Evolutionary conservation across 2,113 vertebrate genomes (phyloP).

Genomic region (Semnopithecus entellus): DNA sequence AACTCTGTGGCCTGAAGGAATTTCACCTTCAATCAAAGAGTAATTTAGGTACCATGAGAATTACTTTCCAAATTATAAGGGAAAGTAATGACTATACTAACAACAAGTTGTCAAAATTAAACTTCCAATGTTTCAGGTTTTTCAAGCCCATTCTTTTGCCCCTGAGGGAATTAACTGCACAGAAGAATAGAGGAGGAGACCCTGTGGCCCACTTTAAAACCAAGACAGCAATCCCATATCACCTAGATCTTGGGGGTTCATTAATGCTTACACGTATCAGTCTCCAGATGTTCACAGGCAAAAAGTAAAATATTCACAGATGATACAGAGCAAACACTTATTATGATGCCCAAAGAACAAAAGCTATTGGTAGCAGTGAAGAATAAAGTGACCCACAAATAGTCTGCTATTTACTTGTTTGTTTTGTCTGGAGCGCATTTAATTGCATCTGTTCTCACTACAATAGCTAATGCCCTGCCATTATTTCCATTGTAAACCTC

Average conservation of each 20-base stretch:
- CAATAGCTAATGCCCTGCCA: background rate
- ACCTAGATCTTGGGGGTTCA: background rate
- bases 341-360: conserved; percentile 58
- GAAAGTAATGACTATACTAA: background rate
- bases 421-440: conserved; percentile 71
- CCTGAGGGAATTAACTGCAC: background rate
- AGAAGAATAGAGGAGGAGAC: background rate
- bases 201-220: background rate
- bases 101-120: background rate
- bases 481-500: conserved; percentile 56
- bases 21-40: background rate
- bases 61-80: background rate
- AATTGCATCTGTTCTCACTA: conserved; percentile 68
- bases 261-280: conserved; percentile 59
- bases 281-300: conserved; percentile 67
- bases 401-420: conserved; percentile 52
- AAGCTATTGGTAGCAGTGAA: conserved; percentile 66
- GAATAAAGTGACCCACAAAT: conserved; percentile 62
- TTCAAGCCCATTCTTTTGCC: background rate
- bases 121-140: background rate
- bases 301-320: conserved; percentile 36
- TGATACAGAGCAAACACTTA: conserved; percentile 53
- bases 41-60: background rate
- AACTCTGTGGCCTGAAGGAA: background rate
- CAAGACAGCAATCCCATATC: background rate